Conservation (phyloP, 2,888 invertebrate species). For the Agriotes lineatus region DNA sequence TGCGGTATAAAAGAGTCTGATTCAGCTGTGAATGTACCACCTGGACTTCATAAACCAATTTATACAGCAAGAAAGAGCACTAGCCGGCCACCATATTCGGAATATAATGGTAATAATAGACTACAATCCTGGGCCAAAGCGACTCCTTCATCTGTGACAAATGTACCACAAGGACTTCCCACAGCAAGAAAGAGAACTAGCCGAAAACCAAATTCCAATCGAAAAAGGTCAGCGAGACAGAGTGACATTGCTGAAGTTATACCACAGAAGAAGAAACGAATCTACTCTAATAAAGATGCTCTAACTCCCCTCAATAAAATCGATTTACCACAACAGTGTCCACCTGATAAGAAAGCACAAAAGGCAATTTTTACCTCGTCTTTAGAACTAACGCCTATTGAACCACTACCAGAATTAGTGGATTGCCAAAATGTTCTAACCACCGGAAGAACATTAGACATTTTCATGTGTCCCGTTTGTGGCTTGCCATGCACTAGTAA, state of each 20-base stretch:
- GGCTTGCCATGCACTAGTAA: neutral
- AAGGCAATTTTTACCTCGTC: conserved; percentile 19
- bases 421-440: neutral
- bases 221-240: neutral
- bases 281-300: neutral
- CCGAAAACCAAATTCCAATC: neutral
- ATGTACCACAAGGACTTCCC: neutral
- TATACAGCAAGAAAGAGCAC: no score
- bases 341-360: neutral
- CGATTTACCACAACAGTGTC: neutral
- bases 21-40: no score
- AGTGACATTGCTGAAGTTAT: conserved; percentile 1
- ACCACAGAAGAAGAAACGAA: conserved; percentile 14
- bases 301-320: neutral
- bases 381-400: conserved; percentile 13
- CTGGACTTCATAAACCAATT: no score
- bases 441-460: neutral
- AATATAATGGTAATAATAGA: no score
- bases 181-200: neutral
- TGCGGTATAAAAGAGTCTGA: no score
- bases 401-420: neutral
- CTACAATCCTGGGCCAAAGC: no score
- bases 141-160: no score
- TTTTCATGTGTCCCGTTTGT: conserved; percentile 13
- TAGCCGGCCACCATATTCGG: no score